Evolutionary conservation across 2,113 vertebrate genomes (phyloP), one percentile per base, ranked within the genome.

Genomic region (Takifugu flavidus): DNA sequence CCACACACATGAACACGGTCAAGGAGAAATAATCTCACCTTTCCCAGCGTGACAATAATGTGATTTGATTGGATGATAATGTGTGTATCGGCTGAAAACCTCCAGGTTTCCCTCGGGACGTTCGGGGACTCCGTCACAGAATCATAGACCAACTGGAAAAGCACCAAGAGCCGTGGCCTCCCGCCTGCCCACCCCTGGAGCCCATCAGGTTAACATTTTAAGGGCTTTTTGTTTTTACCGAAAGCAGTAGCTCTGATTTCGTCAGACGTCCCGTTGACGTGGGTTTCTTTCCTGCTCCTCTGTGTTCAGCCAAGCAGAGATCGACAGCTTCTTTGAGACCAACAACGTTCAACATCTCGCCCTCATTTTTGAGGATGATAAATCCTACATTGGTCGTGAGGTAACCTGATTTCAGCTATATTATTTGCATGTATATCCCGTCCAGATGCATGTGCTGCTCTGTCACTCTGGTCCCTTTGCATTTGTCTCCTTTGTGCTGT

Each of bases 361-460:
- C 0, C 74, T 99, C 84, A 91, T 98, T 82, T 98, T 98, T 0
- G 96, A 99, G 72, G 74, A 86, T 0, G 67, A 77, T 0, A 13
- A 67, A 25, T 95, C 94, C 25, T 98, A 94, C 0, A 43, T 96
- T 53, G 95, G 94, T 63, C 87, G 93, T 91, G 96, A 99, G 95
- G 96, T 98, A 84, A 87, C 78, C 0, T 1, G 3, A 74, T 53
- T 61, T 3, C 26, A 43, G 56, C 14, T 20, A 20, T 20, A 20
- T 20, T 20, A 20, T 20, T 20, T 20, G 13, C 15, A 52, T 39
- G 34, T 39, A 39, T 8, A 39, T 8, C 7, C 34, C 11, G 31
- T 2, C 5, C 2, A 34, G 5, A 7, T 34, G 34, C 34, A 39
- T 3, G 34, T 39, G 14, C 15, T 47, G 45, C 45, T 47, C 13